Percentiles rank a stretch among this genome's conserved stretches.
phyloP scores from a whole-genome alignment of 2,113 vertebrate species.

The Butorides virescens region DNA sequence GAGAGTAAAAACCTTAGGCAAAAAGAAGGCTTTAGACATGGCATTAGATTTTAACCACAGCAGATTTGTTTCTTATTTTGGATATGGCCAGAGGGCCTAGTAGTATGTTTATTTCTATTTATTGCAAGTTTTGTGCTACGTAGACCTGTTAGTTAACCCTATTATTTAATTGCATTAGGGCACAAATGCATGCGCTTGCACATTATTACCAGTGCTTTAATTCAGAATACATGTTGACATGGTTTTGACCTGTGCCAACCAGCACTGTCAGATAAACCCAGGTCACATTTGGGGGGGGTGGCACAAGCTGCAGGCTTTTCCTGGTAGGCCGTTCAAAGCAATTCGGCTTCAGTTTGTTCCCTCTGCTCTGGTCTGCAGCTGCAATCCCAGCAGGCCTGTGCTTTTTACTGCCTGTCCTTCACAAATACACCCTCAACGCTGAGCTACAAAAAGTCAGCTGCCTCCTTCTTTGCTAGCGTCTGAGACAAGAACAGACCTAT shows the following conservation, averaged over 20 bases:
- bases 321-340: neutral
- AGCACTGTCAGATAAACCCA: neutral
- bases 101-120: neutral
- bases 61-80: neutral
- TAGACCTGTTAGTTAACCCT: neutral
- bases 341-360: neutral
- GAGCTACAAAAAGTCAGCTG: neutral
- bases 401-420: neutral
- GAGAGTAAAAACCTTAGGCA: neutral
- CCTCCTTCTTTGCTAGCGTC: neutral
- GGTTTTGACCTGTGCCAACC: neutral
- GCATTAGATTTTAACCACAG: neutral
- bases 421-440: neutral
- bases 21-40: neutral
- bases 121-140: accelerated
- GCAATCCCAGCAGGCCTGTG: neutral
- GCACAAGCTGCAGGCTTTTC: neutral
- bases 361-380: neutral
- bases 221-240: neutral
- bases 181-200: neutral
- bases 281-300: neutral
- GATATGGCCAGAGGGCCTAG: neutral
- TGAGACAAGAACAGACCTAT: neutral
- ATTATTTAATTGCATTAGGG: neutral
- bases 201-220: neutral